Base-by-base conservation (phyloP, 2,888 invertebrate species). In the Eupithecia dodoneata region DNA sequence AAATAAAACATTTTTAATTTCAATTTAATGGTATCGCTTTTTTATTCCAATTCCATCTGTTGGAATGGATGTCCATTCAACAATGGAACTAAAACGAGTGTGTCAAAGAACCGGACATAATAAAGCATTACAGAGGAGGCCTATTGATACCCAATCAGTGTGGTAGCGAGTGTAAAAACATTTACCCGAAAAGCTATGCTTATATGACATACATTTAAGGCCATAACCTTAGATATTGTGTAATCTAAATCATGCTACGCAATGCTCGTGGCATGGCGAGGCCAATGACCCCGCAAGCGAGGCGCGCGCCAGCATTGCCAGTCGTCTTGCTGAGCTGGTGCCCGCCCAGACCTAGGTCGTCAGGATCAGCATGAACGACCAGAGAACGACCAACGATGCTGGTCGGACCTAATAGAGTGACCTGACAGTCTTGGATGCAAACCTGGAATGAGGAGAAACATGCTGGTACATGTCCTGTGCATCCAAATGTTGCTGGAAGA, bases 301-400 rank as follows among this genome's bases (percentile, higher is more conserved):
- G 94, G 83, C 99, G 97, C 18, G 97, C 98, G 5, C 99, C 99
- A 74, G 99, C 99, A 92, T 99, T 99, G 76, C 99, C 99, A 15
- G 99, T 99, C 4, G 97, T 97, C 93, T 97, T 97, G 95, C 99
- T 99, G 81, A 98, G 95, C 88, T 99, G 98, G 87, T 98, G 98
- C 0, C 98, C 98, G 52, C 99, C 99, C 81, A 97, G 93, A n/a
- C 99, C 99, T 79, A 99, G 94, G 93, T 99, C 99, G 94, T 99
- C 99, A 0, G 97, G 96, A 93, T 99, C 99, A 69, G 97, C 99
- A 91, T 99, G 99, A 6, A 99, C 98, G 70, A 98, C 98, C 83
- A 98, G 92, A 7, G 98, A 97, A 87, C 98, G 97, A 3, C 99
- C 99, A 74, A 99, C 91, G 86, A 99, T 97, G 93, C 96, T 98